Evolutionary conservation across 64 coral and sea anemone species (phyloP), one percentile per base, ranked within the genome.

Genomic region (Dendrophyllia cribrosa): DNA sequence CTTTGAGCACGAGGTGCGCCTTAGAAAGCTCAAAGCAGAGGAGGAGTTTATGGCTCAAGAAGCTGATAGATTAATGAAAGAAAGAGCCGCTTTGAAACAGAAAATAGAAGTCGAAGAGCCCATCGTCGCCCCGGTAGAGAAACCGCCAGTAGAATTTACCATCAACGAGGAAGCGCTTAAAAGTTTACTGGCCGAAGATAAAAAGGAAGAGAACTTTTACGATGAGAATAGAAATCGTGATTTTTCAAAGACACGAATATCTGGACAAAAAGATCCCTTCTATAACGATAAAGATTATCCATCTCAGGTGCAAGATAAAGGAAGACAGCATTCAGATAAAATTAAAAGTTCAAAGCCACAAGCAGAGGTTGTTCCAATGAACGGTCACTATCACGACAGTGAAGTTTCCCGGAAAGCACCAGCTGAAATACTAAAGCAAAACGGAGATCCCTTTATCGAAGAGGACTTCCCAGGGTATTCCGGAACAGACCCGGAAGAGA

Each of bases 1-100:
- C 13, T 70, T 79, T 25, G 78, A 80, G 4, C 87, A 94, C 10
- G 86, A 94, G 46, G 92, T 79, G 50, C 92, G 87, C 43, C 72
- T 83, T 22, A 43, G 92, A 73, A 94, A 84, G 82, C 78, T 94
- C 25, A 89, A 89, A 76, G 92, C 87, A 22, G 92, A 94, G 76
- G 92, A 94, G 25, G 92, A 94, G 55, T 84, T 89, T 14, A 89
- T 89, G 87, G 78, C 77, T 3, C 76, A 89, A 76, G 92, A 94
- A 74, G 92, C 86, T 81, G 92, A 94, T 43, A 70, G 86, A 53
- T 49, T 89, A 51, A 89, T 72, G 77, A 73, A 65, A 21, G 76
- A 87, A n/a, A 89, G 66, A 62, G 53, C 47, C 20, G 19, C 49
- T 77, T 76, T 58, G 47, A 93, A 55, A 70, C 85, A 89, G 43